These are phyloP conservation scores for Falco peregrinus DNA, from an alignment of 2,797 vertebrate genomes.

Conservation along the genomic window DNA sequence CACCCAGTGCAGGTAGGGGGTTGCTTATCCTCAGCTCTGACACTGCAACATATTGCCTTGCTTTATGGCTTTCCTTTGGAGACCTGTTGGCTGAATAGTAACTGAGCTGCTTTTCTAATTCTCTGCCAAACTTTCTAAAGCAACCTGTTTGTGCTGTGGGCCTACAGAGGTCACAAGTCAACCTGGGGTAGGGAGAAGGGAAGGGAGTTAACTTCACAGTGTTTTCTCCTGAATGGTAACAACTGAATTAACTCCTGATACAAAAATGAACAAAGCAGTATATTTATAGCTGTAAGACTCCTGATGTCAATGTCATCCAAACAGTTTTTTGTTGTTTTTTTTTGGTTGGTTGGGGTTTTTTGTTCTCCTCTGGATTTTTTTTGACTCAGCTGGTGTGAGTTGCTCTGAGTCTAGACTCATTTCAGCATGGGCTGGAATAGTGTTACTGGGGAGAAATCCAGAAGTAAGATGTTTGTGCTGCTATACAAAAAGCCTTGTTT, in stretches of 20 bases:
- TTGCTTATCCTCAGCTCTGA: fast-evolving
- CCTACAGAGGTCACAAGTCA: fast-evolving
- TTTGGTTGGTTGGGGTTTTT: too few species aligned
- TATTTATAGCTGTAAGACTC: neutral
- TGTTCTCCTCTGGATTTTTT: too few species aligned
- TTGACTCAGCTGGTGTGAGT: neutral
- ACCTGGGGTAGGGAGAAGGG: neutral
- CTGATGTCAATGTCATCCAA: neutral
- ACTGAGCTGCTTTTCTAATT: neutral
- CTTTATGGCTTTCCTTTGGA: neutral
- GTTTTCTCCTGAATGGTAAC: neutral
- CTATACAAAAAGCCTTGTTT: neutral
- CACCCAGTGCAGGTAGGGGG: fast-evolving
- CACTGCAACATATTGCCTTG: fast-evolving
- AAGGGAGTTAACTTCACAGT: neutral
- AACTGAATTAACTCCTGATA: neutral
- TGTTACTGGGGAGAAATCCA: neutral
- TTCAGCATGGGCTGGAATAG: neutral
- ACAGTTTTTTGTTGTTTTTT: neutral
- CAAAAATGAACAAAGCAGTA: neutral
- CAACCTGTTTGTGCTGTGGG: neutral
- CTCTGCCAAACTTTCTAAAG: neutral
- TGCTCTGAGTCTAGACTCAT: neutral
- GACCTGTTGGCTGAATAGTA: neutral
- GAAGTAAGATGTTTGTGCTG: neutral